Base-by-base conservation (phyloP, 2,888 invertebrate genomes). In the Candidula unifasciata region DNA sequence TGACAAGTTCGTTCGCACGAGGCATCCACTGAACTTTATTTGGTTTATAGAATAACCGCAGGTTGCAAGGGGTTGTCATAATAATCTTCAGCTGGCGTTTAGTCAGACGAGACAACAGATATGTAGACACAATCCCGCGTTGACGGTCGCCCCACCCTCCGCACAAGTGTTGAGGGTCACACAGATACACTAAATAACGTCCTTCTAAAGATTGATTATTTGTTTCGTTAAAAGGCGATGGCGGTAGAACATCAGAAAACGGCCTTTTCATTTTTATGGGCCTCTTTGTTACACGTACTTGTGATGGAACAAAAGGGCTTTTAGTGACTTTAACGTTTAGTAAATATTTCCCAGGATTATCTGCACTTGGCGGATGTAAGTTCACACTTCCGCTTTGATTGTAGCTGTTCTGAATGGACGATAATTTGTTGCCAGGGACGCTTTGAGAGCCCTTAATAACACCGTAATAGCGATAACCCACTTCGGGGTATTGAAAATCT, bases 91-190 rank as follows among this genome's bases (percentile, higher is more conserved):
- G 85, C 18, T 74, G 73, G 0, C 88, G 84, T 13, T 83, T 80
- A 3, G 84, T 76, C 37, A 86, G 81, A 18, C 77, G 37, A 2
- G 88, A 84, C 54, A 88, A 71, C 16, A 86, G 73, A 64, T 84
- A 88, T 21, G 81, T 64, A n/a, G 81, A 74, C 35, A 82, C 82
- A 10, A 88, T 78, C 0, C 85, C 85, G 6, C 84, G 74, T 66
- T 88, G 88, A 3, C 88, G 80, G 44, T 88, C 88, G 8, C 87
- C 85, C 87, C 85, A 87, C 8, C 88, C 88, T 2, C 86, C 87
- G 82, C 88, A 88, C n/a, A 80, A 66, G 18, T 60, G 60, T 0
- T 5, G 8, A 6, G 68, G 24, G 10, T 79, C 83, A 60, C 88
- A 88, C 13, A 85, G 78, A 78, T 87, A 88, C 57, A 88, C 84